Percentiles rank a stretch among this genome's conserved stretches.
Conservation (phyloP, 2,797 vertebrate species). For the Heterohyrax brucei region DNA sequence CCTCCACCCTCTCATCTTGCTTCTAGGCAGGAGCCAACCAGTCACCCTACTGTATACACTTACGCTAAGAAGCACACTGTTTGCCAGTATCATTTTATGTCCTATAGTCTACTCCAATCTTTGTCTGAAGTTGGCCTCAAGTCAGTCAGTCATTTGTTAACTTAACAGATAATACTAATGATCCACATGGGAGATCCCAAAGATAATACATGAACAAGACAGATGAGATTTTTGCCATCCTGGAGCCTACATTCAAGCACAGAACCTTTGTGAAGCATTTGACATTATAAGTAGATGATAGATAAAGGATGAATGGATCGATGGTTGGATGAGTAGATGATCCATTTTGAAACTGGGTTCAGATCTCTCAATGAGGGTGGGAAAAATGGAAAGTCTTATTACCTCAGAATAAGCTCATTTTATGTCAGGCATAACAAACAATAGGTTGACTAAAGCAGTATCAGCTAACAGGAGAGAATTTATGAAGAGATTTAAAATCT, state of each 20-base stretch:
- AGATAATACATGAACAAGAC: background rate
- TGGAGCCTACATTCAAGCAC: background rate
- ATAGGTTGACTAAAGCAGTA: background rate
- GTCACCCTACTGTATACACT: too few species aligned
- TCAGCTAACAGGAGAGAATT: background rate
- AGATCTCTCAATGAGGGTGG: constrained; percentile 20
- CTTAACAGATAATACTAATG: background rate
- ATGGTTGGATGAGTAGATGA: background rate
- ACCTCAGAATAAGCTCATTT: constrained; percentile 5
- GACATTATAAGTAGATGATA: background rate
- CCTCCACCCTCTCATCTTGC: too few species aligned
- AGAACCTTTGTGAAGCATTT: background rate
- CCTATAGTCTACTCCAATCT: too few species aligned
- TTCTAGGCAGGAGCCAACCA: too few species aligned
- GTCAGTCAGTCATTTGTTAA: background rate
- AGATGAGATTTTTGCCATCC: background rate
- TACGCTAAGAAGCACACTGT: too few species aligned
- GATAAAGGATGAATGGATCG: background rate
- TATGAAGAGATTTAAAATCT: background rate
- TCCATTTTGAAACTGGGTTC: constrained; percentile 66
- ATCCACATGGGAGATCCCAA: background rate
- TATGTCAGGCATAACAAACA: background rate
- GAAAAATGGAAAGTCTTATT: constrained; percentile 25
- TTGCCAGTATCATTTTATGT: too few species aligned
- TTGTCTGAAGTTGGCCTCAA: too few species aligned